phyloP scores from a whole-genome alignment of 1,140 invertebrate species.

The Danaus plexippus region DNA sequence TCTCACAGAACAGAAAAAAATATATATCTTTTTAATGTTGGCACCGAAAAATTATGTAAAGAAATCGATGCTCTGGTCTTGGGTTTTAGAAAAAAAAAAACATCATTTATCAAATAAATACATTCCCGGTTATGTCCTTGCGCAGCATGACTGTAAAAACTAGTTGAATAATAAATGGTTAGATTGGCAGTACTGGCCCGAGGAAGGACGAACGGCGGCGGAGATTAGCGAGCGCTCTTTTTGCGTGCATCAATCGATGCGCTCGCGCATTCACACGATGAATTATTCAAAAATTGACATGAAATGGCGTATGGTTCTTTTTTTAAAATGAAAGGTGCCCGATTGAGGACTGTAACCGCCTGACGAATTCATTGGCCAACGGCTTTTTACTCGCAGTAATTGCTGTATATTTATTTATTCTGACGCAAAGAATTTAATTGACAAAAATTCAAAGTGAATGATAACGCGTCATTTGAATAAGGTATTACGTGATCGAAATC shows the following conservation, averaged over 20 bases:
- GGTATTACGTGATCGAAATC: slow-evolving; percentile 18
- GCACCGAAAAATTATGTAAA: slow-evolving; percentile 59
- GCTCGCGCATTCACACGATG: slow-evolving; percentile 68
- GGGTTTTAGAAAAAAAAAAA: slow-evolving; percentile 51
- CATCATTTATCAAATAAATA: slow-evolving; percentile 69
- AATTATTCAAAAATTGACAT: slow-evolving; percentile 72
- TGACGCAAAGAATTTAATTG: slow-evolving; percentile 19
- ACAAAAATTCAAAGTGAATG: slow-evolving; percentile 17
- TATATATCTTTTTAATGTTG: slow-evolving; percentile 32
- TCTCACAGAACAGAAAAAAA: slow-evolving; percentile 35
- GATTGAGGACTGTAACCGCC: slow-evolving; percentile 71
- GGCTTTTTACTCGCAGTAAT: slow-evolving; percentile 65
- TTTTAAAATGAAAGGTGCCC: slow-evolving; percentile 70
- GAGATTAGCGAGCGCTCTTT: slow-evolving; percentile 69
- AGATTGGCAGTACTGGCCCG: slow-evolving; percentile 60
- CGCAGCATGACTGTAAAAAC: slow-evolving; percentile 68
- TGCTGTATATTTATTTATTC: slow-evolving; percentile 55
- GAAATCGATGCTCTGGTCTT: slow-evolving; percentile 31
- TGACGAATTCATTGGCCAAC: slow-evolving; percentile 71
- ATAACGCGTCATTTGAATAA: slow-evolving; percentile 16
- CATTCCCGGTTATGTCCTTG: slow-evolving; percentile 65
- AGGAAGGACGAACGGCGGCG: slow-evolving; percentile 57
- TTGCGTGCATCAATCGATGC: slow-evolving; percentile 71
- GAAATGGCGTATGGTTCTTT: slow-evolving; percentile 71
- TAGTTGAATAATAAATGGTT: slow-evolving; percentile 66